A percentile compares a stretch with the other conserved stretches of the same genome.
Evolutionary conservation across 2,888 invertebrate genomes (phyloP).

Genomic region (Leptodirus hochenwartii): DNA sequence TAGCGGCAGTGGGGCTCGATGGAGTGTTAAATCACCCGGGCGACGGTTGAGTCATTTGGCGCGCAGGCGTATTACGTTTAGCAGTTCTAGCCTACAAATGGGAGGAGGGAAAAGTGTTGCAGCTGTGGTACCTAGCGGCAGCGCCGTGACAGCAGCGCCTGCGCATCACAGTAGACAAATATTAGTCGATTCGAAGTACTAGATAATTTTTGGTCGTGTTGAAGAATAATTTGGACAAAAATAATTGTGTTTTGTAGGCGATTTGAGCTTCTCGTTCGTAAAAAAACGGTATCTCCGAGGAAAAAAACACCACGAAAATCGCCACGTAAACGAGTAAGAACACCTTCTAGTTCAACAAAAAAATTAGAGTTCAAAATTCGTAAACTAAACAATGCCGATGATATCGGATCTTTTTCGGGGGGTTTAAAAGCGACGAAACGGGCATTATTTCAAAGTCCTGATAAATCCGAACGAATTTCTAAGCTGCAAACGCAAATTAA

Average conservation of each 20-base stretch:
- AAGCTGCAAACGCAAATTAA: constrained; percentile 4
- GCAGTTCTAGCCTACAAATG: constrained; percentile 43
- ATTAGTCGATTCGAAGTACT: constrained; percentile 46
- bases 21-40: constrained; percentile 49
- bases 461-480: constrained; percentile 10
- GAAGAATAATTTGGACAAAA: too few species aligned
- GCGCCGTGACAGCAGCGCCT: constrained; percentile 23
- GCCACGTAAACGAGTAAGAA: constrained; percentile 30
- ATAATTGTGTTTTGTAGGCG: constrained; percentile 27
- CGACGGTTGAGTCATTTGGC: constrained; percentile 61
- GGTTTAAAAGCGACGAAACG: constrained; percentile 32
- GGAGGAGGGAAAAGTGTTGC: constrained; percentile 3
- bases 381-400: too few species aligned
- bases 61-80: constrained; percentile 54
- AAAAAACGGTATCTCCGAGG: constrained; percentile 29
- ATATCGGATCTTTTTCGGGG: constrained; percentile 8
- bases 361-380: too few species aligned
- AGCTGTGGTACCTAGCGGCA: constrained; percentile 23
- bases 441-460: constrained; percentile 58
- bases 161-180: constrained; percentile 36
- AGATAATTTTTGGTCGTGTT: too few species aligned
- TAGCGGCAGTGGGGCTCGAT: constrained; percentile 22
- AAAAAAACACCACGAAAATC: constrained; percentile 34
- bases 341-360: constrained; percentile 42
- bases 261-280: constrained; percentile 23